Evolutionary conservation across 2,113 vertebrate genomes (phyloP), one percentile per base, ranked within the genome.

Genomic region (Anhinga rufa): DNA sequence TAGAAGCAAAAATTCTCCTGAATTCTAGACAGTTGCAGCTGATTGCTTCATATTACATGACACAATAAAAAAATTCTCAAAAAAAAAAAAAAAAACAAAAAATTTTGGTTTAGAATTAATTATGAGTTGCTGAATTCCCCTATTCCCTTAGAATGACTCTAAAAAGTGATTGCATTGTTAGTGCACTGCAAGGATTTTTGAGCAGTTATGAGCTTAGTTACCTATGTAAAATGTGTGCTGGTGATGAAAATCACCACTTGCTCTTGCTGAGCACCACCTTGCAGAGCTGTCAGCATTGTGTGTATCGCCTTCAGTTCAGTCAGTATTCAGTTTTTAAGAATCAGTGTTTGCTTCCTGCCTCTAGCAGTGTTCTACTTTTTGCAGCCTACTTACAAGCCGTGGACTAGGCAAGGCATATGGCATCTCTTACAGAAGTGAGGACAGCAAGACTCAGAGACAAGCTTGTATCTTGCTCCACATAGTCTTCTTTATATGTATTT

Each of bases 321-420:
- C 86, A 89, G 81, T 89, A 79, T 82, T 92, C 9, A 16, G 38
- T 93, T 96, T 83, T 92, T 84, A 90, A 82, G 61, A 89, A 74
- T 84, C 57, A 87, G 58, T 97, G 89, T 93, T 97, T 84, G 77
- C 62, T 95, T 36, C 29, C 70, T 85, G 83, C 83, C 65, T 95
- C 52, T 82, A 94, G 92, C 55, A 75, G 31, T 92, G 80, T 93
- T 91, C 83, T 93, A 86, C 69, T 94, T 94, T 95, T 84, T 84
- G 72, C 77, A 96, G 65, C 69, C 86, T 94, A 69, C 49, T 86
- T 94, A 82, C 89, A 93, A 83, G 65, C 34, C 26, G 4, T 60
- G 81, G 55, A 84, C 36, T 82, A 91, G 60, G 46, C 72, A 91
- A 82, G 62, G 65, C 77, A 86, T 80, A 75, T 89, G 77, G 61